phyloP scores from a whole-genome alignment of 2,797 vertebrate species.

The Sebastes cheni region DNA sequence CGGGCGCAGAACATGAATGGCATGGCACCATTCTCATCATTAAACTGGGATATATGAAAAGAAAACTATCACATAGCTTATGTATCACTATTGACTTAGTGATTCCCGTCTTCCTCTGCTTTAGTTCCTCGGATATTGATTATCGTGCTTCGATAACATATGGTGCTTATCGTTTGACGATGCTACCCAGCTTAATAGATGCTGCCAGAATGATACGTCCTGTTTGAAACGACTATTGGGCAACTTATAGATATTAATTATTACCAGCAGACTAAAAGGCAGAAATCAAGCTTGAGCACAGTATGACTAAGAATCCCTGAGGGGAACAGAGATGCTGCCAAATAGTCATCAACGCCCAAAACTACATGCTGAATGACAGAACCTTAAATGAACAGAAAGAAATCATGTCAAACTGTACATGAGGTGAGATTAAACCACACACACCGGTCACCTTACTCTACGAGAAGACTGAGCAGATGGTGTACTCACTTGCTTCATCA shows the following conservation, averaged over 20 bases:
- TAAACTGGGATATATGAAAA: slow-evolving; percentile 19
- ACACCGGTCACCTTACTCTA: slow-evolving; percentile 11
- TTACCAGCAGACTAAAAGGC: slow-evolving; percentile 33
- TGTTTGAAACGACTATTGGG: slow-evolving; percentile 13
- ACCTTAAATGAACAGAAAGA: slow-evolving; percentile 17
- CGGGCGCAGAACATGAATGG: slow-evolving; percentile 38
- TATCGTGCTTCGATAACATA: slow-evolving; percentile 37
- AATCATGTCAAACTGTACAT: slow-evolving; percentile 11
- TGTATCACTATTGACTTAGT: slow-evolving; percentile 25
- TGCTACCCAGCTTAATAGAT: slow-evolving; percentile 7
- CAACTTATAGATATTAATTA: slow-evolving; percentile 44
- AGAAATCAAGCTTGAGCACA: slow-evolving; percentile 22
- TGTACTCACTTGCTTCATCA: slow-evolving; percentile 91
- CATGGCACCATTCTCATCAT: slow-evolving; percentile 44
- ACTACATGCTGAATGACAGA: background rate
- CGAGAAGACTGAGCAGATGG: slow-evolving; percentile 46
- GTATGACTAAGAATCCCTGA: slow-evolving; percentile 28
- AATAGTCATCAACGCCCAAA: slow-evolving; percentile 10
- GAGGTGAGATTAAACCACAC: slow-evolving; percentile 27
- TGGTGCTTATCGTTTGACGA: slow-evolving; percentile 38
- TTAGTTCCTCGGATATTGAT: slow-evolving; percentile 32
- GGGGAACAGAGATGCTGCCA: slow-evolving; percentile 20
- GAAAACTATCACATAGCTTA: slow-evolving; percentile 24
- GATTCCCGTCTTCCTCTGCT: slow-evolving; percentile 17
- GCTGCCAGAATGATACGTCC: slow-evolving; percentile 17